These are phyloP conservation scores for Urechis unicinctus DNA, from an alignment of 2,888 invertebrate genomes.

Conservation along the genomic window DNA sequence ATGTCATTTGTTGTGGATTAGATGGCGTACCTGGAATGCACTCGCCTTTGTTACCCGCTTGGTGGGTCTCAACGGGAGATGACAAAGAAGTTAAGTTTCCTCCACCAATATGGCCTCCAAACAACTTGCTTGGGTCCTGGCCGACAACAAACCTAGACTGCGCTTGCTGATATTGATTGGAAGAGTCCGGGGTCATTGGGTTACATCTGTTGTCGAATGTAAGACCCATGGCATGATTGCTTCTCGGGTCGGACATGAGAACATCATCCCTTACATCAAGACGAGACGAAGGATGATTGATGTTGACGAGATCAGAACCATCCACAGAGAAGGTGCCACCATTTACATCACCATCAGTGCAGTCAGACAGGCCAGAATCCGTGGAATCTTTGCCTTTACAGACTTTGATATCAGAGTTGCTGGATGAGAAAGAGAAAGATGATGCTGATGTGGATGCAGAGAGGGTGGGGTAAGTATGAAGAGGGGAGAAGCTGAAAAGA, in stretches of 20 bases:
- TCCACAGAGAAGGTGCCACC: not conserved
- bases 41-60: constrained; percentile 17
- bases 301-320: not conserved
- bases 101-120: not conserved
- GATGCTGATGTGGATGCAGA: too few species aligned
- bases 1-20: not conserved
- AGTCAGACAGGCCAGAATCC: too few species aligned
- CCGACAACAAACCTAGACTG: not conserved
- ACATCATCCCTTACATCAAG: too few species aligned
- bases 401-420: too few species aligned
- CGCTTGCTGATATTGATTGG: not conserved
- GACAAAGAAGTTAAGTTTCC: not conserved
- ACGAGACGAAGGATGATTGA: not conserved
- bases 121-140: not conserved
- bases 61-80: not conserved
- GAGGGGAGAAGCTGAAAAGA: too few species aligned
- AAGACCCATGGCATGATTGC: not conserved
- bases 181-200: not conserved
- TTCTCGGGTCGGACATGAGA: too few species aligned
- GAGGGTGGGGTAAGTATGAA: too few species aligned
- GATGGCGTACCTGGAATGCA: not conserved
- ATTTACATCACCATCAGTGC: too few species aligned
- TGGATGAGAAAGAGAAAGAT: too few species aligned
- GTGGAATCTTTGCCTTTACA: too few species aligned
- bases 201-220: too few species aligned